Conservation (phyloP, 2,888 invertebrate genomes). For the Sarcophaga carnaria region DNA sequence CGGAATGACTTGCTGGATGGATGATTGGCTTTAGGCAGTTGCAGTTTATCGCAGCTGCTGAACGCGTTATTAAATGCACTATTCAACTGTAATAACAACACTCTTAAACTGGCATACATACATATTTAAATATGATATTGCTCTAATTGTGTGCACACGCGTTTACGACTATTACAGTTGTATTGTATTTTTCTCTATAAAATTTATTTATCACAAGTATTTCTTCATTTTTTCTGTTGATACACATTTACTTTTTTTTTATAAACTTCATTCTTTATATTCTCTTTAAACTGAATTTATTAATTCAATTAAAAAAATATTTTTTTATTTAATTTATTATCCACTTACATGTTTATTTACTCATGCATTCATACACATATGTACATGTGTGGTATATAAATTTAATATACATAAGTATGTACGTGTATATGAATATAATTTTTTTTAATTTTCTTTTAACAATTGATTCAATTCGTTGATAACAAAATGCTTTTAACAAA, state of each 20-base stretch:
- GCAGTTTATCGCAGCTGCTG: conserved; percentile 22
- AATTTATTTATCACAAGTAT: background rate
- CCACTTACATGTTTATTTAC: background rate
- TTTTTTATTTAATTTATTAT: background rate
- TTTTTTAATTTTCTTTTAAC: background rate
- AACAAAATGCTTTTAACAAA: too few species aligned
- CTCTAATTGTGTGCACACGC: conserved; percentile 15
- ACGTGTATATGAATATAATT: background rate
- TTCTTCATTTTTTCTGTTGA: background rate
- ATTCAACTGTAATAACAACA: conserved; percentile 41
- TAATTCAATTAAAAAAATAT: too few species aligned
- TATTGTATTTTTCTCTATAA: background rate
- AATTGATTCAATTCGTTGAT: background rate
- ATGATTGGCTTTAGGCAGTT: conserved; percentile 25
- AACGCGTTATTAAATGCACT: conserved; percentile 58
- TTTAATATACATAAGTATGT: too few species aligned
- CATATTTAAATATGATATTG: background rate
- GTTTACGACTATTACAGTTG: background rate
- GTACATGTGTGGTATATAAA: too few species aligned
- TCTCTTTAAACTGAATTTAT: too few species aligned
- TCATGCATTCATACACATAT: conserved; percentile 1
- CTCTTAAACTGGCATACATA: background rate
- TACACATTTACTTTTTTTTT: too few species aligned
- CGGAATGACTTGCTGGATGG: conserved; percentile 7
- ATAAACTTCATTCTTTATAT: too few species aligned